phyloP scores from a whole-genome alignment of 2,797 vertebrate genomes.

The Leptatherina wallacei region DNA sequence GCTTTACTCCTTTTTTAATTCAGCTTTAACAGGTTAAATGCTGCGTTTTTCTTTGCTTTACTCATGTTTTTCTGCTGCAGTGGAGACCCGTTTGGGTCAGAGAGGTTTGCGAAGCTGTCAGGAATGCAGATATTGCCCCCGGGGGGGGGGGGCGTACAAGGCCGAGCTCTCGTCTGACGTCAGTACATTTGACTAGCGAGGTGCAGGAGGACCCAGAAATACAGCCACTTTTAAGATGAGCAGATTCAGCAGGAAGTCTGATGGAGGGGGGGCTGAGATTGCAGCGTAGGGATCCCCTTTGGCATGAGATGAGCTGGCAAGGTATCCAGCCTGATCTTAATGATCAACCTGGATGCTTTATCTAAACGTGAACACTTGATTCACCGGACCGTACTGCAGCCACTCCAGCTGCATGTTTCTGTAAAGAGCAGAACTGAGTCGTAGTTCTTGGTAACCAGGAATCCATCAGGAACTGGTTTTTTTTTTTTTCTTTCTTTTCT shows the following conservation, averaged over 20 bases:
- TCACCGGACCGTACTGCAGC: no score
- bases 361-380: not conserved
- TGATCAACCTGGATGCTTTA: not conserved
- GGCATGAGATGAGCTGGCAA: not conserved
- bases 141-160: conserved; percentile 17
- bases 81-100: conserved; percentile 4
- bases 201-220: conserved; percentile 39
- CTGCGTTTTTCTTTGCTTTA: not conserved
- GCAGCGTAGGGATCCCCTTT: not conserved
- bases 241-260: not conserved
- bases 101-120: conserved; percentile 28
- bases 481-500: no score
- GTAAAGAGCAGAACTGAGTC: no score
- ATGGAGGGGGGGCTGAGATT: not conserved
- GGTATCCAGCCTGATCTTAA: not conserved
- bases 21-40: no score
- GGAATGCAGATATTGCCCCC: conserved; percentile 47
- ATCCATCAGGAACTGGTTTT: no score
- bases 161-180: conserved; percentile 45
- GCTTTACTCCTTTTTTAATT: no score
- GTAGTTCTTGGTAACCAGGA: no score
- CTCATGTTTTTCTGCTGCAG: not conserved
- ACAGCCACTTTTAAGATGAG: conserved; percentile 15
- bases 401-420: no score
- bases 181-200: conserved; percentile 34